Evolutionary conservation across 2,113 vertebrate species (phyloP).

Genomic region (Oenanthe oenanthe): DNA sequence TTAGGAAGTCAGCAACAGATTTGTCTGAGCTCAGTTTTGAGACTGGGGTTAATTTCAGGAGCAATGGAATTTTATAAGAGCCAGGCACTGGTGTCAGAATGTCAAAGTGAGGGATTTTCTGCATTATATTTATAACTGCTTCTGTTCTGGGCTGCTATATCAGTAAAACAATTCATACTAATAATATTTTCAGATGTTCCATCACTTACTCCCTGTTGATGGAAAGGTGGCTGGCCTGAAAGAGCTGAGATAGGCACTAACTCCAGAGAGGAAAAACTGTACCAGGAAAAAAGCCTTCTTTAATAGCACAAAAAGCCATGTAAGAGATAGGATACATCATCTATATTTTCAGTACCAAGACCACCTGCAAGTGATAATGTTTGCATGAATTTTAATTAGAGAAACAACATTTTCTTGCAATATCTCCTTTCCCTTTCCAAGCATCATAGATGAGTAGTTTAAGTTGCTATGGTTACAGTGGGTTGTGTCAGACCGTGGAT

Average conservation of each 20-base stretch:
- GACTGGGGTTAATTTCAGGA: conserved; percentile 20
- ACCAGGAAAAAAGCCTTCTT: background rate
- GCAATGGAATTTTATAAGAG: conserved; percentile 1
- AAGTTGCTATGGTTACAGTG: conserved; percentile 63
- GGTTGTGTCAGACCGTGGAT: conserved; percentile 47
- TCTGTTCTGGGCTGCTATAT: conserved; percentile 25
- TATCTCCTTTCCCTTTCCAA: conserved; percentile 22
- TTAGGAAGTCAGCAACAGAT: background rate
- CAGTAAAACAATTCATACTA: background rate
- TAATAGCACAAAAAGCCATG: background rate
- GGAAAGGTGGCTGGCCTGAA: background rate
- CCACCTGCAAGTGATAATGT: conserved; percentile 39
- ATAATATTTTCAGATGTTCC: conserved; percentile 12
- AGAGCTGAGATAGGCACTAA: background rate
- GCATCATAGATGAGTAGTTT: conserved; percentile 14
- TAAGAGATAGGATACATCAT: background rate
- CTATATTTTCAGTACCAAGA: background rate
- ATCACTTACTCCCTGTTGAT: background rate
- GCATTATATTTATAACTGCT: background rate
- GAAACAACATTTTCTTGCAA: conserved; percentile 55
- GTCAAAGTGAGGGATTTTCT: conserved; percentile 40
- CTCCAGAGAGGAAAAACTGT: background rate
- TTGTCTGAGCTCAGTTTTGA: background rate
- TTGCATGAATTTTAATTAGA: conserved; percentile 48
- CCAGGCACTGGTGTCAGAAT: conserved; percentile 18